Evolutionary conservation across 2,888 invertebrate species (phyloP).

Genomic region (Melanchra persicariae): DNA sequence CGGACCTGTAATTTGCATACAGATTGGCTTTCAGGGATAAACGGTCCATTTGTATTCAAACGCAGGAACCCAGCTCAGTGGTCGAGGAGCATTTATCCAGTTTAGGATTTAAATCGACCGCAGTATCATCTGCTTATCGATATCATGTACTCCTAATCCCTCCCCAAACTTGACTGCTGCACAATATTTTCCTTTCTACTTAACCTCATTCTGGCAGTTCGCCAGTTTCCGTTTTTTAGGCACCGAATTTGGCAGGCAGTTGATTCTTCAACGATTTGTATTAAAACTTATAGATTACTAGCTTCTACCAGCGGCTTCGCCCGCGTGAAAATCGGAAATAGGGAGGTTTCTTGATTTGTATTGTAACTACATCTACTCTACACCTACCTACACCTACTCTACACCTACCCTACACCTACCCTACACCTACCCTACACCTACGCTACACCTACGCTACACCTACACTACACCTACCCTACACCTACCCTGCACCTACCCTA

Average conservation of each 20-base stretch:
- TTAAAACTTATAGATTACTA: conserved; percentile 51
- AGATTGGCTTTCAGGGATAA: conserved; percentile 90
- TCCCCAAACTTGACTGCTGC: conserved; percentile 41
- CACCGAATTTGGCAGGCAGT: conserved; percentile 54
- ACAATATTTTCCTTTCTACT: conserved; percentile 51
- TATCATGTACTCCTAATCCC: conserved; percentile 65
- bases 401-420: no score
- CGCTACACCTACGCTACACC: no score
- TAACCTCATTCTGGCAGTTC: conserved; percentile 43
- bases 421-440: no score
- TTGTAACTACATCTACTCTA: no score
- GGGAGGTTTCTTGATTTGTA: no score
- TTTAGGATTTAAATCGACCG: conserved; percentile 85
- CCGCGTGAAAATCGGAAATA: no score
- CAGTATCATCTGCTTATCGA: conserved; percentile 80
- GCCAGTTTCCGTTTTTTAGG: conserved; percentile 54
- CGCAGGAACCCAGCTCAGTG: conserved; percentile 86
- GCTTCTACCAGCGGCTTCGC: no score
- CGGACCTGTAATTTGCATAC: conserved; percentile 89
- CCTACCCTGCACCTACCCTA: no score
- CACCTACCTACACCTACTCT: no score
- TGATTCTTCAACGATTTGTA: conserved; percentile 45
- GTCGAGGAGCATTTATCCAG: conserved; percentile 87
- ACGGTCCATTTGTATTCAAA: conserved; percentile 90
- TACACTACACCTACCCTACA: no score